Evolutionary conservation across 2,113 vertebrate genomes (phyloP), one percentile per base, ranked within the genome.

Genomic region (Centropristis striata): DNA sequence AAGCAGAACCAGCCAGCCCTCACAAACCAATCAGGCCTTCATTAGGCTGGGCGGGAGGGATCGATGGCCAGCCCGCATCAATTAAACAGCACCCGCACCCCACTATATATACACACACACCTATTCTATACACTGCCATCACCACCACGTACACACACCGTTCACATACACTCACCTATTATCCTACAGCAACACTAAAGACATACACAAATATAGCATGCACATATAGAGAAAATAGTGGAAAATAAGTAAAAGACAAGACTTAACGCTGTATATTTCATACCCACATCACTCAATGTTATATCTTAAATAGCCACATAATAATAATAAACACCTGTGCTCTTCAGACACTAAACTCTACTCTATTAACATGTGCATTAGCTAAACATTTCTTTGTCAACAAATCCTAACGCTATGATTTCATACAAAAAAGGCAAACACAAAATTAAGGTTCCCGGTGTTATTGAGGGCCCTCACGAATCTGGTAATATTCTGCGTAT

Each of bases 1-100:
- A 92, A 96, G 95, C 94, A 96, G 94, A 96, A 95, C 94, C 95
- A 94, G 94, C 93, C 95, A 94, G 93, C 94, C 92, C 95, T 96
- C 95, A 95, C 95, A 95, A 96, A 95, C 95, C 95, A 96, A 96
- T 96, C 95, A 96, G 94, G 92, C 93, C 95, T 96, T 96, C 94
- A 96, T 96, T 96, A 96, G 94, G 91, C 92, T 85, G 90, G 94
- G 95, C 94, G 94, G 94, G 92, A 90, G 92, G 93, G 94, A 95
- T 96, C 95, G 95, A 95, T 95, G 93, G 91, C 92, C 92, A 94
- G 95, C 95, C 94, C 80, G 93, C 94, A 95, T 95, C 94, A 96
- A 96, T 95, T 95, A 96, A 95, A 94, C 94, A 95, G 92, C 91
- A 84, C 90, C 79, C 87, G 27, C 89, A 89, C 90, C 81, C 71